phyloP scores from a whole-genome alignment of 2,888 invertebrate species.

The Antheraea yamamai region DNA sequence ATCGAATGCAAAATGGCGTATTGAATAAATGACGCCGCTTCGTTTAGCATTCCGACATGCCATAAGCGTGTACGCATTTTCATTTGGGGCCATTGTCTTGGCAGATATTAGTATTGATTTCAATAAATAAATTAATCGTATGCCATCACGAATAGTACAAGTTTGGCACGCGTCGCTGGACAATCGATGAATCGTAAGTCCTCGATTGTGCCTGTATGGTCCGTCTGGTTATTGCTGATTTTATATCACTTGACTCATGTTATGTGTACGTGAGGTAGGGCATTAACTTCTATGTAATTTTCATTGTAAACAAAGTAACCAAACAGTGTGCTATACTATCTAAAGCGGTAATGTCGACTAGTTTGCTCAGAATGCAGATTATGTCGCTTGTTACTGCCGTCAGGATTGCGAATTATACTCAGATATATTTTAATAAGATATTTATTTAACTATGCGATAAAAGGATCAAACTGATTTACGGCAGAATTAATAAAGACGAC shows the following conservation, averaged over 20 bases:
- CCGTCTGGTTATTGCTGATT: conserved; percentile 58
- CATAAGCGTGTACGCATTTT: conserved; percentile 78
- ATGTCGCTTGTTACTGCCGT: conserved; percentile 11
- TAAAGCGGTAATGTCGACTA: conserved; percentile 16
- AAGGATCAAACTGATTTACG: neutral
- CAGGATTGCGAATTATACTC: conserved; percentile 14
- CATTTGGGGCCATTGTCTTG: conserved; percentile 80
- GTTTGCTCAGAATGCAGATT: conserved; percentile 16
- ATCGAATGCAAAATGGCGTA: conserved; percentile 80
- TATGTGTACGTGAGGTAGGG: conserved; percentile 65
- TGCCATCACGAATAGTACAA: conserved; percentile 72
- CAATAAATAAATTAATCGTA: conserved; percentile 82
- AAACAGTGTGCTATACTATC: conserved; percentile 36
- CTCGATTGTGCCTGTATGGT: conserved; percentile 60
- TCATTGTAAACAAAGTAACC: conserved; percentile 66
- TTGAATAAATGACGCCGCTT: conserved; percentile 78
- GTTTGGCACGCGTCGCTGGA: conserved; percentile 77
- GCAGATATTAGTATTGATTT: conserved; percentile 82
- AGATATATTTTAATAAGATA: neutral
- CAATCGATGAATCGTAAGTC: conserved; percentile 73
- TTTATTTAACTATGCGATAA: neutral
- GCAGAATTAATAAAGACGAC: neutral
- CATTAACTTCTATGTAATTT: conserved; percentile 72
- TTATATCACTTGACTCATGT: conserved; percentile 75
- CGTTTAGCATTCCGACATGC: conserved; percentile 79